phyloP scores from a whole-genome alignment of 2,797 vertebrate genomes.

The Sebastes trivittatus region DNA sequence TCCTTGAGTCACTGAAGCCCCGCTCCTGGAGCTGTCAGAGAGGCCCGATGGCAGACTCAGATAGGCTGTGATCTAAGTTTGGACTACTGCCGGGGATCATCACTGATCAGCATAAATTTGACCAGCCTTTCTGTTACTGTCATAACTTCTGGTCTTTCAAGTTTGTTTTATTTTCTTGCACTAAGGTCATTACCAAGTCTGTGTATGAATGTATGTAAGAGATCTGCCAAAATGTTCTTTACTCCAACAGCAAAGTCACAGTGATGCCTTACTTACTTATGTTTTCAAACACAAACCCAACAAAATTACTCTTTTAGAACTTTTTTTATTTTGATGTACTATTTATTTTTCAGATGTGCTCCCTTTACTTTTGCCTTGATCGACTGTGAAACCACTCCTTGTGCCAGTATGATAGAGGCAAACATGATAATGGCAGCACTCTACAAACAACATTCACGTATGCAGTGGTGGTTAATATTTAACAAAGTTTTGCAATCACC shows the following conservation, averaged over 20 bases:
- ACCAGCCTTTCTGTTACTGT: constrained; percentile 36
- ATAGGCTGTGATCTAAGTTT: constrained; percentile 30
- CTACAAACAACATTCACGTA: constrained; percentile 16
- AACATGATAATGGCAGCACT: constrained; percentile 38
- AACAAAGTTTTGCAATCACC: constrained; percentile 7
- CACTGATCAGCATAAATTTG: constrained; percentile 26
- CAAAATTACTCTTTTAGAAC: constrained; percentile 22
- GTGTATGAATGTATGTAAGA: constrained; percentile 25
- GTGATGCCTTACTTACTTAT: constrained; percentile 55
- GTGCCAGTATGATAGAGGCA: constrained; percentile 40
- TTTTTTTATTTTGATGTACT: constrained; percentile 21
- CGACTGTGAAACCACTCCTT: constrained; percentile 46
- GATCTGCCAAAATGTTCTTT: constrained; percentile 35
- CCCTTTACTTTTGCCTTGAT: constrained; percentile 16
- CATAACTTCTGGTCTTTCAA: constrained; percentile 9
- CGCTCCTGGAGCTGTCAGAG: constrained; percentile 92
- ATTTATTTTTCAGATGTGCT: constrained; percentile 38
- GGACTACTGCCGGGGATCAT: constrained; percentile 1
- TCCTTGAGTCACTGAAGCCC: constrained; percentile 90
- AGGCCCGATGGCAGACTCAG: constrained; percentile 12
- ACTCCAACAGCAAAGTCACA: constrained; percentile 34
- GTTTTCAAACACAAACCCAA: constrained; percentile 28
- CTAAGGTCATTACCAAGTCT: constrained; percentile 12
- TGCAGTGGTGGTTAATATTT: constrained; percentile 50
- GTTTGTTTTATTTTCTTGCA: constrained; percentile 56